phyloP scores from a whole-genome alignment of 2,797 vertebrate species.

The Tachyglossus aculeatus region DNA sequence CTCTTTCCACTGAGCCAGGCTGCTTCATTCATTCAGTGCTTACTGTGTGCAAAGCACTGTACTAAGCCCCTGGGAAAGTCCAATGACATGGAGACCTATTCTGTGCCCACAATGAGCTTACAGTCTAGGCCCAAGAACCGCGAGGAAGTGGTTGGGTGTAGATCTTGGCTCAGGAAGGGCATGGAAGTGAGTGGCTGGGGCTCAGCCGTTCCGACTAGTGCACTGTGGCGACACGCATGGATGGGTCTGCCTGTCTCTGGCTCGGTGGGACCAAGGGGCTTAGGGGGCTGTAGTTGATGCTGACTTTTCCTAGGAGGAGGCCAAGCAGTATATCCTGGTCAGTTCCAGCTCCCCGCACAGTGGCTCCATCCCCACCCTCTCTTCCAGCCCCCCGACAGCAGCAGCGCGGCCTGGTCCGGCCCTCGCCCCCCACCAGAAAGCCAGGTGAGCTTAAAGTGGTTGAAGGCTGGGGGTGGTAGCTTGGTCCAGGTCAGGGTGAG shows the following conservation, averaged over 20 bases:
- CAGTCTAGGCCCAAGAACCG: too few relatives aligned
- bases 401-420: slow-evolving; percentile 73
- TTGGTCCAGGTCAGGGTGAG: too few relatives aligned
- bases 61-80: too few relatives aligned
- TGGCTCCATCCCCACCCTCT: slow-evolving; percentile 88
- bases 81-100: too few relatives aligned
- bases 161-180: neutral
- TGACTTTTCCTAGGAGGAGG: slow-evolving; percentile 81
- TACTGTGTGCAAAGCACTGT: too few relatives aligned
- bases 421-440: slow-evolving; percentile 49
- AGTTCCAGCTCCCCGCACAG: slow-evolving; percentile 89
- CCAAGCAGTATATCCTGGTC: slow-evolving; percentile 80
- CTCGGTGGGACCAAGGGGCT: too few relatives aligned
- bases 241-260: neutral
- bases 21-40: too few relatives aligned
- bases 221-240: neutral
- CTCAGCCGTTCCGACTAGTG: too few relatives aligned
- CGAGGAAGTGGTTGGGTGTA: too few relatives aligned
- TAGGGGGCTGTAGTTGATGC: neutral
- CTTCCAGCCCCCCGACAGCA: slow-evolving; percentile 92
- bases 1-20: too few relatives aligned
- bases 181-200: neutral
- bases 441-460: slow-evolving; percentile 60
- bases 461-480: too few relatives aligned
- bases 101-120: too few relatives aligned